These are phyloP conservation scores for Hippasteria phrygiana DNA, from an alignment of 53 echinoderm and acorn worm species.

Conservation along the genomic window DNA sequence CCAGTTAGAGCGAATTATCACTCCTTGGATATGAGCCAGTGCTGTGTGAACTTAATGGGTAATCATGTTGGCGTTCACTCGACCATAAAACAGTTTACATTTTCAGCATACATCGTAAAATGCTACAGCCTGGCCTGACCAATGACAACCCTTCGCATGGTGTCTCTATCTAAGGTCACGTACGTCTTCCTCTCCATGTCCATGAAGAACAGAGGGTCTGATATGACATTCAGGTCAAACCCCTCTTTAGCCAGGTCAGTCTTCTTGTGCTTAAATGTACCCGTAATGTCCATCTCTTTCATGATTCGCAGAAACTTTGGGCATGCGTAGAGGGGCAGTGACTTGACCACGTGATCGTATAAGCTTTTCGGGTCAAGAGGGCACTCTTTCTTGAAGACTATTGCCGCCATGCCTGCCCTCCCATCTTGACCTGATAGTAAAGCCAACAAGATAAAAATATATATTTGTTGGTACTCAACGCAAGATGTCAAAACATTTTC, in stretches of 20 bases:
- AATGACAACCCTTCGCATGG: slow-evolving; percentile 26
- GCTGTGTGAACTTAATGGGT: too few species aligned
- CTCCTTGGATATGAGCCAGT: too few species aligned
- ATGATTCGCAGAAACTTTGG: slow-evolving; percentile 74
- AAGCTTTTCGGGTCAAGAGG: slow-evolving; percentile 53
- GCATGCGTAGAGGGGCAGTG: slow-evolving; percentile 72
- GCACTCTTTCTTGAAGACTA: slow-evolving; percentile 36
- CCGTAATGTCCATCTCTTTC: slow-evolving; percentile 71
- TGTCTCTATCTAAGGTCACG: slow-evolving; percentile 51
- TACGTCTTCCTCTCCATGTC: slow-evolving; percentile 61
- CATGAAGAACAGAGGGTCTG: slow-evolving; percentile 77
- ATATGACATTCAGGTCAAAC: slow-evolving; percentile 66
- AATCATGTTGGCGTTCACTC: too few species aligned
- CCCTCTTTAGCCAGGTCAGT: slow-evolving; percentile 67
- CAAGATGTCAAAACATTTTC: too few species aligned
- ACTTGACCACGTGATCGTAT: slow-evolving; percentile 54
- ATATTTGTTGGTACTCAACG: too few species aligned
- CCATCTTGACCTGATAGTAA: slow-evolving; percentile 70
- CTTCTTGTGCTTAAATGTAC: slow-evolving; percentile 77
- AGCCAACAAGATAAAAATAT: too few species aligned
- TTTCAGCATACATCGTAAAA: background rate
- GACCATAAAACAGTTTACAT: too few species aligned
- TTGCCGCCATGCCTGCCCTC: slow-evolving; percentile 76
- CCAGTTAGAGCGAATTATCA: too few species aligned
- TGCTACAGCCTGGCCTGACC: slow-evolving; percentile 51